phyloP scores from a whole-genome alignment of 2,797 vertebrate species.

The Periophthalmus magnuspinnatus region DNA sequence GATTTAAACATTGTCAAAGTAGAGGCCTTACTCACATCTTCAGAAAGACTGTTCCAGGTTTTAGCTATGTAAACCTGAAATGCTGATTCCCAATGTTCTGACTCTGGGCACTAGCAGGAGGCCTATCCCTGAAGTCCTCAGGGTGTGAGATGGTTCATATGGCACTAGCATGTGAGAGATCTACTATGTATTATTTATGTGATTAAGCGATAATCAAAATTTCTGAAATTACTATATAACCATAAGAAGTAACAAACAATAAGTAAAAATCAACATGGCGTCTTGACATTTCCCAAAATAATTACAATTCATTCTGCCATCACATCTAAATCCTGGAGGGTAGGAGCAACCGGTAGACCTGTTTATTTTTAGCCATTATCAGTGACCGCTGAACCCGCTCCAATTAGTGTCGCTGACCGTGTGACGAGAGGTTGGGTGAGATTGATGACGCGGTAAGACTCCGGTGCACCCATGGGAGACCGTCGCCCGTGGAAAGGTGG shows the following conservation, averaged over 20 bases:
- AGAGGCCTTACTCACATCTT: too few relatives aligned
- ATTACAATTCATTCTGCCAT: background rate
- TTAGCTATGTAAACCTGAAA: too few relatives aligned
- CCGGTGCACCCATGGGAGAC: constrained; percentile 39
- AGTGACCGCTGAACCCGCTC: constrained; percentile 45
- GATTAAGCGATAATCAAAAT: too few relatives aligned
- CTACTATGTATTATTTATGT: too few relatives aligned
- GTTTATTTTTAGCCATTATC: constrained; percentile 59
- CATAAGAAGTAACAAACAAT: background rate
- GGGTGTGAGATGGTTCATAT: too few relatives aligned
- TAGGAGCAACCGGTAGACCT: background rate
- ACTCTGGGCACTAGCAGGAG: too few relatives aligned
- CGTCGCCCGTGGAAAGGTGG: constrained; percentile 29
- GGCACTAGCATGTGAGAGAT: too few relatives aligned
- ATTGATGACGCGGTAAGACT: constrained; percentile 66
- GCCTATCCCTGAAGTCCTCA: too few relatives aligned
- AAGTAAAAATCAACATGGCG: constrained; percentile 3
- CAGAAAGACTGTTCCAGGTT: too few relatives aligned
- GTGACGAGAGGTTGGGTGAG: constrained; percentile 60
- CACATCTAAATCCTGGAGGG: background rate
- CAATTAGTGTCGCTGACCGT: constrained; percentile 62
- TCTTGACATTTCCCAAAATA: background rate
- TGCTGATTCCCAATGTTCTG: too few relatives aligned
- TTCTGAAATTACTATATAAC: too few relatives aligned
- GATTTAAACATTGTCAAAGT: too few relatives aligned